phyloP scores from a whole-genome alignment of 2,797 vertebrate genomes.

The Darevskia nairensis region DNA sequence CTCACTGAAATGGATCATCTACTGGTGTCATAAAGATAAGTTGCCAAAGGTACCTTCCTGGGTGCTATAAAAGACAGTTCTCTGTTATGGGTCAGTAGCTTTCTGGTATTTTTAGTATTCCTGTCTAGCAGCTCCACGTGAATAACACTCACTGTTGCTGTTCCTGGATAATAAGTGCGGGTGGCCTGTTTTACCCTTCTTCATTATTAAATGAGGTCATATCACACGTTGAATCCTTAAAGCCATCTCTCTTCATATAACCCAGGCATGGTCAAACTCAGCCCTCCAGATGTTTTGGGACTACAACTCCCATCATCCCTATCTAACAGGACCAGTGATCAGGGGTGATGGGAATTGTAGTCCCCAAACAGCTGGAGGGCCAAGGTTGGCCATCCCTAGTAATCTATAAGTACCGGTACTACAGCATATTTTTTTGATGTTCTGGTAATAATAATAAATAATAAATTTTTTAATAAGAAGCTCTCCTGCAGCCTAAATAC shows the following conservation, averaged over 20 bases:
- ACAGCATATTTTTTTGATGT: neutral
- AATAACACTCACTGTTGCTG: neutral
- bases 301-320: too few species aligned
- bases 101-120: slow-evolving; percentile 30
- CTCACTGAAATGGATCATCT: slow-evolving; percentile 42
- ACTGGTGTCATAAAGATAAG: slow-evolving; percentile 43
- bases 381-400: too few species aligned
- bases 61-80: slow-evolving; percentile 42
- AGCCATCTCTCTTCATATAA: neutral
- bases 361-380: too few species aligned
- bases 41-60: neutral
- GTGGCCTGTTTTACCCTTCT: slow-evolving; percentile 29
- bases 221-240: neutral
- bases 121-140: slow-evolving; percentile 38
- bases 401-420: neutral
- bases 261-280: too few species aligned
- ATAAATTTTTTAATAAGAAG: too few species aligned
- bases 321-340: too few species aligned
- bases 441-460: too few species aligned
- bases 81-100: slow-evolving; percentile 30
- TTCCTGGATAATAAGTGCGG: neutral
- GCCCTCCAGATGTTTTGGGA: too few species aligned
- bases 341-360: too few species aligned
- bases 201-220: slow-evolving; percentile 5
- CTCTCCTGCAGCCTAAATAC: slow-evolving; percentile 9